These are phyloP conservation scores for Acipenser oxyrinchus DNA, from an alignment of 2,797 vertebrate species.

Conservation along the genomic window DNA sequence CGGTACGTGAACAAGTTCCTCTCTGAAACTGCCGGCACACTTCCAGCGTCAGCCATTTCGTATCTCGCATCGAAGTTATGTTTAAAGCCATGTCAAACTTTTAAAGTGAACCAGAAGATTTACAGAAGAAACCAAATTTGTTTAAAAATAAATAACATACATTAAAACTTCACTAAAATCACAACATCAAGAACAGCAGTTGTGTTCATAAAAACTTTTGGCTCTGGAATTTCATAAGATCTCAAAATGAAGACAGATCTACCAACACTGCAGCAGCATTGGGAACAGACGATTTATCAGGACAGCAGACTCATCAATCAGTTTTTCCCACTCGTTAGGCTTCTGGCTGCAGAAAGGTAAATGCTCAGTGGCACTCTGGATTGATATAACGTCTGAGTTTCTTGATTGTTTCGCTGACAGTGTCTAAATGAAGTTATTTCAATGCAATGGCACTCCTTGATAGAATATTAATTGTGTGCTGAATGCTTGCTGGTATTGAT, in stretches of 20 bases:
- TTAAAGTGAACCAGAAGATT: conserved; percentile 18
- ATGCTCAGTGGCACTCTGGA: conserved; percentile 55
- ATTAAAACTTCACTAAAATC: conserved; percentile 15
- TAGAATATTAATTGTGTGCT: conserved; percentile 30
- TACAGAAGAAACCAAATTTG: conserved; percentile 27
- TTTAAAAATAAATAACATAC: conserved; percentile 15
- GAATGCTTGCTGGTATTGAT: conserved; percentile 40
- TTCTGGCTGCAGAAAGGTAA: conserved; percentile 48
- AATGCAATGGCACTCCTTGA: conserved; percentile 50
- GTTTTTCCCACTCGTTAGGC: conserved; percentile 51
- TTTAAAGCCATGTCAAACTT: conserved; percentile 80
- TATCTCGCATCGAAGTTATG: conserved; percentile 88
- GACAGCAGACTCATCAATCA: conserved; percentile 62
- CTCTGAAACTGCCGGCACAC: conserved; percentile 98
- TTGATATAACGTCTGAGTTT: conserved; percentile 33
- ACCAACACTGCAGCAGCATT: conserved; percentile 40
- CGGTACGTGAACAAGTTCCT: conserved; percentile 94
- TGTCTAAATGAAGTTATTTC: conserved; percentile 52
- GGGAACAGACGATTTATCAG: conserved; percentile 43
- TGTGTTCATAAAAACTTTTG: conserved; percentile 15
- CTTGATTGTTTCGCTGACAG: conserved; percentile 38
- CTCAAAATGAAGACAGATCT: conserved; percentile 36
- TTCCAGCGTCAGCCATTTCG: conserved; percentile 97
- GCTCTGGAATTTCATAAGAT: conserved; percentile 20
- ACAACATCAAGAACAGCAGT: conserved; percentile 27